These are phyloP conservation scores for Epinotia nisella DNA, from an alignment of 2,888 invertebrate genomes.

Conservation along the genomic window DNA sequence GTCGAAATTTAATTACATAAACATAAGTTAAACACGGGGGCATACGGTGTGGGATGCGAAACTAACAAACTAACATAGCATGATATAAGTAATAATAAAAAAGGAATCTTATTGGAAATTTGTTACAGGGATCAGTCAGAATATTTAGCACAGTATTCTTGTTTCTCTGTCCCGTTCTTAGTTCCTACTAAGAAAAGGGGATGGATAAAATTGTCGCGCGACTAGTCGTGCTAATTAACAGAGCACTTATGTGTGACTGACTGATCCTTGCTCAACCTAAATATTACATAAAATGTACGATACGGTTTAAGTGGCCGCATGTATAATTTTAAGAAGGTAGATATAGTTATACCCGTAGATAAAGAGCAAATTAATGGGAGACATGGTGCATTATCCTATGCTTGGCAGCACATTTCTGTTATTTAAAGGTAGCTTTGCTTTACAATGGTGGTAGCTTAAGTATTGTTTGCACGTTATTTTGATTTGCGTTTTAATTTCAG, in stretches of 20 bases:
- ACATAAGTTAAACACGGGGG: neutral
- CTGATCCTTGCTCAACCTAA: slow-evolving; percentile 28
- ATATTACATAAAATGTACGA: slow-evolving; percentile 40
- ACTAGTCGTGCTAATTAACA: neutral
- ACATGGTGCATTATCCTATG: slow-evolving; percentile 83
- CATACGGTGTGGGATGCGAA: slow-evolving; percentile 13
- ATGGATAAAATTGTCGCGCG: neutral
- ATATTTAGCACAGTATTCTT: neutral
- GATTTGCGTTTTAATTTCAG: slow-evolving; percentile 83
- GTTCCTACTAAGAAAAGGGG: neutral
- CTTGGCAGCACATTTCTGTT: slow-evolving; percentile 69
- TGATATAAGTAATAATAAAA: slow-evolving; percentile 22
- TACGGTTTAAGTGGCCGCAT: slow-evolving; percentile 62
- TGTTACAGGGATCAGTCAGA: slow-evolving; percentile 24
- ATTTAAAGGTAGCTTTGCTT: slow-evolving; percentile 75
- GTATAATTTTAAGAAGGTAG: slow-evolving; percentile 57
- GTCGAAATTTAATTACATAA: slow-evolving; percentile 31
- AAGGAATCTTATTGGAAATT: neutral
- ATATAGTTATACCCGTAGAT: slow-evolving; percentile 62
- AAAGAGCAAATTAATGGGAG: slow-evolving; percentile 80
- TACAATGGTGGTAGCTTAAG: slow-evolving; percentile 71
- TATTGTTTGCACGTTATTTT: slow-evolving; percentile 79
- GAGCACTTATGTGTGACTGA: neutral
- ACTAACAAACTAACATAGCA: slow-evolving; percentile 44
- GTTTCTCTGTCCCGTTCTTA: neutral